Evolutionary conservation across 2,113 vertebrate species (phyloP).

Genomic region (Haemorhous mexicanus): DNA sequence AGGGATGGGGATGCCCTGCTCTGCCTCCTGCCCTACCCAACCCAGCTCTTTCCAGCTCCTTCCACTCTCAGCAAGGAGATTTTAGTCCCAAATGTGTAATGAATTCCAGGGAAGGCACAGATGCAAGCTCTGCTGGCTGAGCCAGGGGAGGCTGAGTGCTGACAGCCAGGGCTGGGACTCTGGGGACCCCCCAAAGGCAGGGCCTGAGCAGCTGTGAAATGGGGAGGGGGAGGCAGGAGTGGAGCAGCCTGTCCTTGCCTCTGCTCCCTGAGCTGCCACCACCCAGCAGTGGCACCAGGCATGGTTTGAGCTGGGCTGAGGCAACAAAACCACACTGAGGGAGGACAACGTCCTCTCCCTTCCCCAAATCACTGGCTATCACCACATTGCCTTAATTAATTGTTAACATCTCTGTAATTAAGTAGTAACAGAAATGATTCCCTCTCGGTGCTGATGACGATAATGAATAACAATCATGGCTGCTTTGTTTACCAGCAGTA

Average conservation of each 20-base stretch:
- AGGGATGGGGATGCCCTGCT: neutral
- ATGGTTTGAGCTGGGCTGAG: neutral
- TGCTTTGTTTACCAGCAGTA: constrained; percentile 51
- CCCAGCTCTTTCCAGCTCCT: neutral
- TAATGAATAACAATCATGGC: constrained; percentile 59
- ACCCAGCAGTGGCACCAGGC: neutral
- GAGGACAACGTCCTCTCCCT: neutral
- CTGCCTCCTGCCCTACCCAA: neutral
- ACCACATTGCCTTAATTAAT: constrained; percentile 40
- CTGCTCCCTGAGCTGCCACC: neutral
- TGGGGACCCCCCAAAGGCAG: neutral
- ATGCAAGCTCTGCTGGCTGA: neutral
- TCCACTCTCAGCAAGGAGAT: neutral
- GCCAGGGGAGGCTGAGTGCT: neutral
- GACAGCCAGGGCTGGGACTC: neutral
- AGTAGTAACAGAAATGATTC: constrained; percentile 31
- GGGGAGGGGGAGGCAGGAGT: neutral
- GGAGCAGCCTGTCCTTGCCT: neutral
- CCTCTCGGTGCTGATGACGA: constrained; percentile 47
- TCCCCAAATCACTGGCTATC: constrained; percentile 31
- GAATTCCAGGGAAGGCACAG: neutral
- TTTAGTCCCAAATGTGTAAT: neutral
- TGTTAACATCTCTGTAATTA: constrained; percentile 56
- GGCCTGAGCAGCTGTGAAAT: neutral
- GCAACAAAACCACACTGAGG: neutral